Conservation (phyloP, 2,113 vertebrate genomes). For the Heptranchias perlo region DNA sequence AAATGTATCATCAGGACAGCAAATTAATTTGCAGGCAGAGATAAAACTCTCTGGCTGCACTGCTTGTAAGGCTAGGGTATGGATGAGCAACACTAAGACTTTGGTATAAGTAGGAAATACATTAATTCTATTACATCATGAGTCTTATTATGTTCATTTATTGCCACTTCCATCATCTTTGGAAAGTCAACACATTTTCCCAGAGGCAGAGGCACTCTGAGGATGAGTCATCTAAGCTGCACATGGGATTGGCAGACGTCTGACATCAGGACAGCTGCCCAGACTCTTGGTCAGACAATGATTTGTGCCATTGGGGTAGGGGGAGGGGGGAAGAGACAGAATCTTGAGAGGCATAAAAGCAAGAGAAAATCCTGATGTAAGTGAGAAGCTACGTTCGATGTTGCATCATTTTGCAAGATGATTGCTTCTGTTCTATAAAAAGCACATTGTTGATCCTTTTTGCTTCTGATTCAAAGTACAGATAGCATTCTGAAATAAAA, state of each 20-base stretch:
- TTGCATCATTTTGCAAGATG: neutral
- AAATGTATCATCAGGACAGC: no score
- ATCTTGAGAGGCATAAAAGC: neutral
- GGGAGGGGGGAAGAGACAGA: no score
- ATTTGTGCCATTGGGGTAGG: neutral
- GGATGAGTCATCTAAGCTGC: neutral
- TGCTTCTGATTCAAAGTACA: neutral
- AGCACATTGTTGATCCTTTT: no score
- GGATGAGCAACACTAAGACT: no score
- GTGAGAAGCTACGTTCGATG: no score
- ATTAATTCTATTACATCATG: no score
- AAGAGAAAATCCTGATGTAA: no score
- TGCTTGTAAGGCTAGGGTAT: no score
- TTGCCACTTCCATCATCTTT: neutral
- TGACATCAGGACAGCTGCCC: neutral
- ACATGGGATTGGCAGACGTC: neutral
- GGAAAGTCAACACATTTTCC: neutral
- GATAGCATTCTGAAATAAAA: neutral
- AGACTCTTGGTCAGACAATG: neutral
- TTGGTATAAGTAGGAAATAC: no score
- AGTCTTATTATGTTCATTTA: no score
- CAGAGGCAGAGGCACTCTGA: neutral
- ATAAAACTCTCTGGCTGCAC: no score
- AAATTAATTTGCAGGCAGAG: no score
- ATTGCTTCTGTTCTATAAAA: neutral